Evolutionary conservation across 2,113 vertebrate species (phyloP).

Genomic region (Paratilapia polleni): DNA sequence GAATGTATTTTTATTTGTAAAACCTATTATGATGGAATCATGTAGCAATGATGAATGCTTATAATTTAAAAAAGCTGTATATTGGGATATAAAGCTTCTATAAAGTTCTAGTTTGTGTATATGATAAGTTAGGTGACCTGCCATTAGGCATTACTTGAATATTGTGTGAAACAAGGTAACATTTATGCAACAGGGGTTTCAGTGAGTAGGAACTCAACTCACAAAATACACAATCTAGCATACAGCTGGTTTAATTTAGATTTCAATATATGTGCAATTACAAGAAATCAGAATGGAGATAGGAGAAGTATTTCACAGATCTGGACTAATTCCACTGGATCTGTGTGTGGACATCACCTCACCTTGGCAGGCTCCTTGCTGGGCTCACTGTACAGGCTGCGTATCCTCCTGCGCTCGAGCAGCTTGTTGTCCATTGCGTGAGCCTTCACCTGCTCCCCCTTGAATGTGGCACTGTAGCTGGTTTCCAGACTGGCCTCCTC

Average conservation of each 20-base stretch:
- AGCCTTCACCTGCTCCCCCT: constrained; percentile 88
- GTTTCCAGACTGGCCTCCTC: constrained; percentile 90
- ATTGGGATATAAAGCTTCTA: neutral
- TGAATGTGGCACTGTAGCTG: constrained; percentile 95
- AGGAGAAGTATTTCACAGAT: neutral
- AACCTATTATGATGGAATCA: neutral
- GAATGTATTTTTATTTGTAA: neutral
- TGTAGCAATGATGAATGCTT: neutral
- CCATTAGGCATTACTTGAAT: neutral
- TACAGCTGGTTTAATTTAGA: neutral
- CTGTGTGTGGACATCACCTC: constrained; percentile 46
- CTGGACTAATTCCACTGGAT: neutral
- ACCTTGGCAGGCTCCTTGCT: constrained; percentile 91
- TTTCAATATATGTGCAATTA: neutral
- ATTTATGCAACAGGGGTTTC: neutral
- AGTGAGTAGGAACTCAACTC: neutral
- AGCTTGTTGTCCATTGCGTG: constrained; percentile 88
- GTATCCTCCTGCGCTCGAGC: constrained; percentile 92
- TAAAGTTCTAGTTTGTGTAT: neutral
- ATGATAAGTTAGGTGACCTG: neutral
- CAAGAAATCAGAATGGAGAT: neutral
- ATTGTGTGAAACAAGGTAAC: neutral
- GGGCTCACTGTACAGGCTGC: constrained; percentile 94
- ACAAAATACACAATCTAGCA: neutral
- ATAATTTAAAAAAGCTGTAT: neutral